Conservation (phyloP, 2,888 invertebrate genomes). For the Ennomos fuscantarius region DNA sequence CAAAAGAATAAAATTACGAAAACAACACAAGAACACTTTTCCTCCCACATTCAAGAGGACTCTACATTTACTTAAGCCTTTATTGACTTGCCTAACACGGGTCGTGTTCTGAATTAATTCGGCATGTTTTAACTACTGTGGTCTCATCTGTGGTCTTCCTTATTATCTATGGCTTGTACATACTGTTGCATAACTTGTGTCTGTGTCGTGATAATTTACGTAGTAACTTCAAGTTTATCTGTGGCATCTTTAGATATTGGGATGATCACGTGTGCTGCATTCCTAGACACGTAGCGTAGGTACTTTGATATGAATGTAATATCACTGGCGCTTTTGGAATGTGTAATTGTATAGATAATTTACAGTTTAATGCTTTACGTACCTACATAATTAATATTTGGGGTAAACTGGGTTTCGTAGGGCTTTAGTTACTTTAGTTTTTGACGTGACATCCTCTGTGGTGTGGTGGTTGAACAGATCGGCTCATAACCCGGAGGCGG, state of each 20-base stretch:
- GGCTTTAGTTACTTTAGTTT: no score
- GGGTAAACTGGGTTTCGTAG: no score
- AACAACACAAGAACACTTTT: slow-evolving; percentile 3
- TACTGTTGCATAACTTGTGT: slow-evolving; percentile 12
- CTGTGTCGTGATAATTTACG: slow-evolving; percentile 1
- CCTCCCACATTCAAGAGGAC: slow-evolving; percentile 10
- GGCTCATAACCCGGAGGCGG: no score
- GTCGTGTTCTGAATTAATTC: slow-evolving; percentile 57
- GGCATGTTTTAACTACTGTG: slow-evolving; percentile 4
- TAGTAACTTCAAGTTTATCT: slow-evolving; percentile 13
- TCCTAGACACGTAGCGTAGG: slow-evolving; percentile 31
- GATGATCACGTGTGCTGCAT: slow-evolving; percentile 25
- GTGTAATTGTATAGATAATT: slow-evolving; percentile 21
- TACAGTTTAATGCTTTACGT: neutral
- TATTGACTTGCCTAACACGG: slow-evolving; percentile 48
- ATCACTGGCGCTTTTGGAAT: slow-evolving; percentile 32
- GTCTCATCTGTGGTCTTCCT: slow-evolving; percentile 8
- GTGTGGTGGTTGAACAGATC: no score
- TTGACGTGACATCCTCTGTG: no score
- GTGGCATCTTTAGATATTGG: slow-evolving; percentile 10
- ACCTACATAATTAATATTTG: no score
- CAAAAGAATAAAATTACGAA: neutral
- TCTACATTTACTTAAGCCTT: slow-evolving; percentile 41
- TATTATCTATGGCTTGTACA: slow-evolving; percentile 6
- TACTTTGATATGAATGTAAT: slow-evolving; percentile 36